Evolutionary conservation across 37 sponge, comb jelly and placozoan genomes (phyloP).

Genomic region (Spongia lamella): DNA sequence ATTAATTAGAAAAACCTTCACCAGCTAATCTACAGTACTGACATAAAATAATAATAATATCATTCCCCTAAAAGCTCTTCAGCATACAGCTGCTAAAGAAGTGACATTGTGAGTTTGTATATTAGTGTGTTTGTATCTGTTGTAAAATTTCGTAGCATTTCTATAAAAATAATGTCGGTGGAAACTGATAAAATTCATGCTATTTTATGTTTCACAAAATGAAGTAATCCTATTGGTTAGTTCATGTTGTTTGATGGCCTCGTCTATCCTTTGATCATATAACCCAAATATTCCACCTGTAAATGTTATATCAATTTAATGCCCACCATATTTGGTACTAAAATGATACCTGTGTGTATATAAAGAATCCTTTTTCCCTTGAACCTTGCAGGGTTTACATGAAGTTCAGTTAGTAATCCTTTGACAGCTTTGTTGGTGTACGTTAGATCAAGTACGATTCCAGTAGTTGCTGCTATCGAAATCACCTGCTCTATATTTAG

Average conservation of each 20-base stretch:
- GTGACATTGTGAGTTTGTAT: too few relatives aligned
- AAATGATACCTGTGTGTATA: conserved; percentile 92
- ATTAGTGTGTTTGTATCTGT: too few relatives aligned
- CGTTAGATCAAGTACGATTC: conserved; percentile 72
- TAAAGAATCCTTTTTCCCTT: conserved; percentile 69
- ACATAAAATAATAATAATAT: too few relatives aligned
- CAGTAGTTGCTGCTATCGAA: conserved; percentile 55
- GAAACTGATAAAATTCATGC: too few relatives aligned
- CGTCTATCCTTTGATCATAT: conserved; percentile 52
- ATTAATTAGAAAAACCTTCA: too few relatives aligned
- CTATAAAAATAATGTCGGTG: too few relatives aligned
- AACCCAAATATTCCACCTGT: conserved; percentile 67
- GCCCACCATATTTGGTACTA: too few relatives aligned
- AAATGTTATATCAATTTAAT: not conserved
- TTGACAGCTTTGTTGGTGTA: conserved; percentile 83
- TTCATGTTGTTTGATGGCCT: conserved; percentile 6
- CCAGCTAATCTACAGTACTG: too few relatives aligned
- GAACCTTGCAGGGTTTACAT: conserved; percentile 62
- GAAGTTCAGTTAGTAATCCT: conserved; percentile 81
- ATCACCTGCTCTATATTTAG: conserved; percentile 26
- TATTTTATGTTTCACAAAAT: too few relatives aligned
- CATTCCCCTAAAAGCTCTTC: too few relatives aligned
- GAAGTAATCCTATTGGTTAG: conserved; percentile 21
- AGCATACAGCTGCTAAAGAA: too few relatives aligned
- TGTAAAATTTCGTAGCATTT: too few relatives aligned